These are phyloP conservation scores for Chionoecetes opilio DNA, from an alignment of 1,140 invertebrate species.

Conservation along the genomic window DNA sequence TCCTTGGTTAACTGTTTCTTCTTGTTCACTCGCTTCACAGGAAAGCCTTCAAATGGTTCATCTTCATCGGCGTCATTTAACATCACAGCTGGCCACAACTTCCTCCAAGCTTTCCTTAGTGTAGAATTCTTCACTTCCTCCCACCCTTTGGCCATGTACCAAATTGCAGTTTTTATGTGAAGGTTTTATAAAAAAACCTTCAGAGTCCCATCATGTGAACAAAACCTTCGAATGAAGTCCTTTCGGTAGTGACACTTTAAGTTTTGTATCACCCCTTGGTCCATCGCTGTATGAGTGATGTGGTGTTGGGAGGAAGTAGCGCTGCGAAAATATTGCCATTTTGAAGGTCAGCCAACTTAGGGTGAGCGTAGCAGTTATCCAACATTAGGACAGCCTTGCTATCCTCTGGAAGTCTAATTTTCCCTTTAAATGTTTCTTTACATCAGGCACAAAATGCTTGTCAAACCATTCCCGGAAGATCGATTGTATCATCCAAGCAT, in stretches of 20 bases:
- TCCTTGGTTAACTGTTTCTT: too few relatives aligned
- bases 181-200: neutral
- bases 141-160: neutral
- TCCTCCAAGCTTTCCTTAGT: slow-evolving; percentile 34
- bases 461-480: slow-evolving; percentile 21
- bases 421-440: slow-evolving; percentile 45
- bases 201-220: neutral
- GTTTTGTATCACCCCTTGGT: slow-evolving; percentile 3
- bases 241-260: neutral
- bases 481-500: neutral
- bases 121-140: slow-evolving; percentile 23
- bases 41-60: neutral
- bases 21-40: too few relatives aligned
- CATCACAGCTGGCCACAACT: slow-evolving; percentile 31
- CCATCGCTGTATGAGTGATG: too few relatives aligned
- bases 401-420: slow-evolving; percentile 14
- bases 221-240: neutral
- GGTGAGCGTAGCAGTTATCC: slow-evolving; percentile 16
- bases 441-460: slow-evolving; percentile 27
- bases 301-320: neutral
- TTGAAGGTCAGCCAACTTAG: neutral
- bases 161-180: slow-evolving; percentile 9
- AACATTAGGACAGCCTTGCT: slow-evolving; percentile 28
- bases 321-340: slow-evolving; percentile 41
- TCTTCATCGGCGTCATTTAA: neutral